Base-by-base conservation (phyloP, 30 jellyfish, hydroid and myxozoan genomes). In the Turritopsis rubra region DNA sequence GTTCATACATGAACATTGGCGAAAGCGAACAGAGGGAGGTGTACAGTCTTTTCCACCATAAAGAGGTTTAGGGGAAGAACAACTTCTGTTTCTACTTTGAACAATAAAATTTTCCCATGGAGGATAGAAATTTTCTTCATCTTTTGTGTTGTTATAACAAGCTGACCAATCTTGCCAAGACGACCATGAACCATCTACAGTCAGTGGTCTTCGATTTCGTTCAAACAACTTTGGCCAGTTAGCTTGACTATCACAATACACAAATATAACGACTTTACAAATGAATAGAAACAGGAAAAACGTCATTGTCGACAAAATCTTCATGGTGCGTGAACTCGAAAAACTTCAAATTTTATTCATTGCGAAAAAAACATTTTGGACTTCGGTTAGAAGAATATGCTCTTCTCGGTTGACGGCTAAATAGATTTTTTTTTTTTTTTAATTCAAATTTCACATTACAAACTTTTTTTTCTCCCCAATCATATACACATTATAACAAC, bases 121-220 rank as follows among this genome's bases (percentile, higher is more conserved):
- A 65, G 24, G 52, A n/a, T 65, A 82, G 30, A 82, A 82, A 54
- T 1, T 82, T 0, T 70, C 52, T 9, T 25, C 53, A 82, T 29
- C 52, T 16, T 23, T 1, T 28, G 85, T 16, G 85, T 82, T 82
- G 7, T 71, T 29, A 71, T 82, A 82, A 29, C 88, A 82, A 27
- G 85, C 29, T 19, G 88, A 54, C 88, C 88, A 82, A 1, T 9
- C 23, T 24, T 82, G 75, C 85, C 88, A 82, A 29, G 85, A 82
- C 30, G 88, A 82, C 85, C 85, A 65, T 20, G 88, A 82, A 20
- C 88, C 87, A 21, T 80, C 87, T 22, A 80, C 66, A 21, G 87
- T 41, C 54, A 66, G 87, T 19, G 87, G 84, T 22, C 53, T 52
- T 27, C 53, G 60, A 52, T 53, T 27, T 0, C 87, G 28, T 68